Evolutionary conservation across 2,888 invertebrate genomes (phyloP).

Genomic region (Griposia aprilina): DNA sequence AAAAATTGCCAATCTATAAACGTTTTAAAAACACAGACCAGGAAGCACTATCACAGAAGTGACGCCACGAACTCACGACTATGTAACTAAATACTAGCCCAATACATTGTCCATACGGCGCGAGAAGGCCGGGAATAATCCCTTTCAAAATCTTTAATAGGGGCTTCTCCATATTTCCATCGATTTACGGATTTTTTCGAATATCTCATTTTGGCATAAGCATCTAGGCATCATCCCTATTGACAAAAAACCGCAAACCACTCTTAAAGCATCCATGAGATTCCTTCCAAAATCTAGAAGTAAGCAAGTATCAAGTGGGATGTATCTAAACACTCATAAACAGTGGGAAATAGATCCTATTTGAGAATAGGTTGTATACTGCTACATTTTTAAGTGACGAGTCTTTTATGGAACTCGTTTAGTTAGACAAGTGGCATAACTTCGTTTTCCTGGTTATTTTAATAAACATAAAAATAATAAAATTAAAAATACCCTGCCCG

Average conservation of each 20-base stretch:
- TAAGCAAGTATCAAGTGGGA: constrained; percentile 59
- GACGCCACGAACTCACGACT: neutral
- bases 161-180: too few relatives aligned
- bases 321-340: constrained; percentile 43
- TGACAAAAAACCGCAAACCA: neutral
- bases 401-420: constrained; percentile 59
- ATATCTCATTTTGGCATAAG: too few relatives aligned
- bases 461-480: too few relatives aligned
- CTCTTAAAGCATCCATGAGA: too few relatives aligned
- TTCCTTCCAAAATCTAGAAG: neutral
- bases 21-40: neutral
- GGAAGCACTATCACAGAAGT: neutral
- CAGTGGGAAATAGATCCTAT: constrained; percentile 73
- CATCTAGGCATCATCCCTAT: too few relatives aligned
- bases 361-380: constrained; percentile 69
- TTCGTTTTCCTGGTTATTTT: neutral
- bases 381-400: constrained; percentile 76
- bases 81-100: too few relatives aligned
- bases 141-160: too few relatives aligned
- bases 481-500: too few relatives aligned
- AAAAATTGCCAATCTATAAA: too few relatives aligned
- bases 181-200: too few relatives aligned
- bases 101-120: too few relatives aligned
- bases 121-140: too few relatives aligned
- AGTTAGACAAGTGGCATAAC: constrained; percentile 15